These are phyloP conservation scores for Anguilla anguilla DNA, from an alignment of 2,797 vertebrate species.

Conservation along the genomic window DNA sequence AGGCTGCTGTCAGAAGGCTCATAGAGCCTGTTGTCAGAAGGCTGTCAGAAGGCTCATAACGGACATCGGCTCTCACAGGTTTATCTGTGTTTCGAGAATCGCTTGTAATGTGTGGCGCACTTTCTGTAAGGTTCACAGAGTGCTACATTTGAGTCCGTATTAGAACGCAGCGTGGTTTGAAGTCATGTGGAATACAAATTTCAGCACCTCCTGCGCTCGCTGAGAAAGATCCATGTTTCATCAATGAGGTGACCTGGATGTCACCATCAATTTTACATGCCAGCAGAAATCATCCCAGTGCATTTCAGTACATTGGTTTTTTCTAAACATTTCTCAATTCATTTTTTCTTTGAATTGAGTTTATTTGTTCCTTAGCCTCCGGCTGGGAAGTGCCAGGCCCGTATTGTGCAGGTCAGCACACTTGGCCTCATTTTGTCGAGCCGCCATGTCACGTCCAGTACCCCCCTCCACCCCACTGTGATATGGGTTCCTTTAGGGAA, in stretches of 20 bases:
- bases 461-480: not conserved
- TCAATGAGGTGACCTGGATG: too few relatives aligned
- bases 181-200: too few relatives aligned
- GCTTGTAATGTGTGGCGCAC: too few relatives aligned
- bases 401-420: not conserved
- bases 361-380: not conserved
- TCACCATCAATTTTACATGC: too few relatives aligned
- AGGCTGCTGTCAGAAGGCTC: not conserved
- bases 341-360: not conserved
- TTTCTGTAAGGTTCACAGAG: too few relatives aligned
- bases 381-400: not conserved
- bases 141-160: too few relatives aligned
- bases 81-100: not conserved
- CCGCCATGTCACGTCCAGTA: not conserved
- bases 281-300: not conserved
- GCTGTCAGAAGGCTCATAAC: not conserved
- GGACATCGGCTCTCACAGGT: not conserved
- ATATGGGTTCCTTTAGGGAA: not conserved
- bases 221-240: too few relatives aligned
- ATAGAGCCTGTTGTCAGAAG: too few relatives aligned
- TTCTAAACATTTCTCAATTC: not conserved
- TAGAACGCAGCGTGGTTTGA: too few relatives aligned
- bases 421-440: not conserved
- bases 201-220: too few relatives aligned
- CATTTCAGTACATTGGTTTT: not conserved